Conservation (phyloP, 2,888 invertebrate species). For the Elegia similella region DNA sequence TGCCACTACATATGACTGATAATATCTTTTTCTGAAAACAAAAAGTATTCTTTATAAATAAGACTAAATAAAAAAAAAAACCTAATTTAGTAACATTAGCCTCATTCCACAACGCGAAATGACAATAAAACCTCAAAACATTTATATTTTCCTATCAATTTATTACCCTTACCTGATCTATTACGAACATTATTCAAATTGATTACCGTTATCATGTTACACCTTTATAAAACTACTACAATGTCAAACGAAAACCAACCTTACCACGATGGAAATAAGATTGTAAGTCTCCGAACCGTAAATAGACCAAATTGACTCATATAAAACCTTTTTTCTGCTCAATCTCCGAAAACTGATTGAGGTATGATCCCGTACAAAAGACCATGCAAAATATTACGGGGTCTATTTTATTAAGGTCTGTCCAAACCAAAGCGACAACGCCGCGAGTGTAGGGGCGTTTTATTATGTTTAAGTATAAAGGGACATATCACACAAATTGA, state of each 20-base stretch:
- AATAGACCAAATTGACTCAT: constrained; percentile 3
- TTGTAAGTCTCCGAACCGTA: background rate
- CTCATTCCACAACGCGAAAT: no score
- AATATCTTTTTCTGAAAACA: no score
- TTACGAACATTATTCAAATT: constrained; percentile 6
- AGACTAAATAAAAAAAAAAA: no score
- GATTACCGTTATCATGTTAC: constrained; percentile 7
- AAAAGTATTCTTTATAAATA: no score
- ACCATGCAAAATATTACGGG: background rate
- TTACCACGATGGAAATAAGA: background rate
- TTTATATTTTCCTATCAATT: background rate
- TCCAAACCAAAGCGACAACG: no score
- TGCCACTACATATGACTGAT: no score
- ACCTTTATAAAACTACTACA: constrained; percentile 4
- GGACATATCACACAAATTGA: no score
- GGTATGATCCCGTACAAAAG: constrained; percentile 10
- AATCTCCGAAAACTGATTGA: constrained; percentile 14
- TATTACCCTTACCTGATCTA: constrained; percentile 6
- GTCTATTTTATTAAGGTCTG: background rate
- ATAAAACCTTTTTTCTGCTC: constrained; percentile 2
- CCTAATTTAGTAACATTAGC: no score
- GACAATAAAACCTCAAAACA: background rate
- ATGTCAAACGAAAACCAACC: background rate
- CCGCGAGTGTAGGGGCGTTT: no score
- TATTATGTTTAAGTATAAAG: no score